Conservation (phyloP, 1,140 invertebrate species). For the Microplitis demolitor region DNA sequence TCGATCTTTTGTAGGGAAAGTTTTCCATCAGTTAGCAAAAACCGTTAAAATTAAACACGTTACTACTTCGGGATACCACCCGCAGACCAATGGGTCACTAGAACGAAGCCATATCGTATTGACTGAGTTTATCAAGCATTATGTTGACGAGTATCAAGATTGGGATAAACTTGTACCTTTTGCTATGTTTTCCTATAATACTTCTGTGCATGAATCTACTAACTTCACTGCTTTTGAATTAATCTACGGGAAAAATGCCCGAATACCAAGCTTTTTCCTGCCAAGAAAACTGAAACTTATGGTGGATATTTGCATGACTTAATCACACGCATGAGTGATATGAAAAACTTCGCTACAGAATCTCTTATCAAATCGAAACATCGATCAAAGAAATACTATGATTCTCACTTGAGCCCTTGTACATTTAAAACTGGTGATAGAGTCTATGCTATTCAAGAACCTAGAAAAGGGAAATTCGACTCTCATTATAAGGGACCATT, state of each 20-base stretch:
- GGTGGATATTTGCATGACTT: slow-evolving; percentile 3
- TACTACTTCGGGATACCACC: not conserved
- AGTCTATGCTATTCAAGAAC: slow-evolving; percentile 4
- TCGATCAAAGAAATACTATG: slow-evolving; percentile 1
- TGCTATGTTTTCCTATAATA: slow-evolving; percentile 13
- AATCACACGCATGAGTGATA: not conserved
- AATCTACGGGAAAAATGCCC: slow-evolving; percentile 8
- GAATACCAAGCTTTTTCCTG: not conserved
- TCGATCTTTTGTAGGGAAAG: slow-evolving; percentile 29
- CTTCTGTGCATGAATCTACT: slow-evolving; percentile 39
- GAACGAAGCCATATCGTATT: slow-evolving; percentile 31
- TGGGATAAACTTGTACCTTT: slow-evolving; percentile 43
- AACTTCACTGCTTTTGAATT: slow-evolving; percentile 29
- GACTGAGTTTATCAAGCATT: too few relatives aligned
- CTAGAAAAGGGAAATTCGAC: slow-evolving; percentile 8
- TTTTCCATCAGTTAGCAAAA: slow-evolving; percentile 35
- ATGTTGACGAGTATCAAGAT: slow-evolving; percentile 17
- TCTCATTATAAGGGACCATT: slow-evolving; percentile 9
- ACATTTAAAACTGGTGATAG: not conserved
- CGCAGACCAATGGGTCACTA: slow-evolving; percentile 33
- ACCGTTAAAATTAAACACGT: slow-evolving; percentile 28
- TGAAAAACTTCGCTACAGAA: not conserved
- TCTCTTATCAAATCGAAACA: not conserved
- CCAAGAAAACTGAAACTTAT: not conserved
- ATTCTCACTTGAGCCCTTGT: not conserved